Evolutionary conservation across 2,888 invertebrate genomes (phyloP), one percentile per base, ranked within the genome.

Genomic region (Ganaspis brasiliensis): DNA sequence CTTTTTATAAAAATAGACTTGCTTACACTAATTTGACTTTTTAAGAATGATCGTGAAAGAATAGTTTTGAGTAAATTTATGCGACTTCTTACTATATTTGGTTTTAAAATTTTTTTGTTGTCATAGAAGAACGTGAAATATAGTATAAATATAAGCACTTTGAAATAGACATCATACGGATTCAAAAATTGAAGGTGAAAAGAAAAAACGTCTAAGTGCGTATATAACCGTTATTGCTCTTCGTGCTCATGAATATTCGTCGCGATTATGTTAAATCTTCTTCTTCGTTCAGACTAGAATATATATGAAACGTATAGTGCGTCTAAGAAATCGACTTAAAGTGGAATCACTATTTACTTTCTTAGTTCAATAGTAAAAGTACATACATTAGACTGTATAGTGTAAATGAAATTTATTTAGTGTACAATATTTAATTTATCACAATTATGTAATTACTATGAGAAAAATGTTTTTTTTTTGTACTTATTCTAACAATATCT

Each of bases 161-260:
- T 5, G 45, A 67, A 67, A 26, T 67, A 14, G 26, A n/a, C 40
- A 12, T 40, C n/a, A n/a, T 45, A 40, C 45, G 67, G 40, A 9
- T 67, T 40, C 63, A 45, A 40, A 24, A n/a, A 24, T 67, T 45
- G 67, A 67, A 67, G 67, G 67, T 67, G 45, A 45, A 45, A 67
- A 45, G 67, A 45, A 67, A 67, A 67, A 67, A 24, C n/a, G 45
- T 45, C 10, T 8, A 67, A 67, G 45, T 45, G n/a, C n/a, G n/a
- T n/a, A n/a, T n/a, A n/a, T n/a, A n/a, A 67, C 67, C 21, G 67
- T 45, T 45, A 67, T 24, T 24, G 12, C 45, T 67, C 45, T 67
- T 67, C 45, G 67, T 67, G 45, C 21, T 67, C 45, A 67, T 67
- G 67, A 45, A 67, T 67, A 67, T 67, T 67, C 67, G 6, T 45